Evolutionary conservation across 2,113 vertebrate genomes (phyloP).

Genomic region (Dissostichus mawsoni): DNA sequence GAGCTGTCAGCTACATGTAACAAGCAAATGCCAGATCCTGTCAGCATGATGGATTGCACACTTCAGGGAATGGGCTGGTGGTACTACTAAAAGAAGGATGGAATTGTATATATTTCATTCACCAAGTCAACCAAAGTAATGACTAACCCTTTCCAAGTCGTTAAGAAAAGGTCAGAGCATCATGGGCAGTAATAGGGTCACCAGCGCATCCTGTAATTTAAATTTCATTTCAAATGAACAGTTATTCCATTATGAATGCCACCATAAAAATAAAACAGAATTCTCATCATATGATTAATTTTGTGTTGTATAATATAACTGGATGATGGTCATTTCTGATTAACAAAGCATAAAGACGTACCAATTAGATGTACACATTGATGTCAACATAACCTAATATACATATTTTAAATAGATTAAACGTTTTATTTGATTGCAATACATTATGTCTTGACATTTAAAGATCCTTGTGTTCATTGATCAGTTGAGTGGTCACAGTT

Average conservation of each 20-base stretch:
- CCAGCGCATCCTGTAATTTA: constrained; percentile 41
- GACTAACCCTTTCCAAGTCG: constrained; percentile 43
- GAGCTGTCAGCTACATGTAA: constrained; percentile 50
- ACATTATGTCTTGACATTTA: constrained; percentile 49
- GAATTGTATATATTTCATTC: constrained; percentile 55
- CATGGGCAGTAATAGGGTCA: constrained; percentile 11
- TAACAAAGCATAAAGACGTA: no score
- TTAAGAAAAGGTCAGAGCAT: constrained; percentile 62
- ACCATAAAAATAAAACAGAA: background rate
- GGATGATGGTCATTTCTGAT: background rate
- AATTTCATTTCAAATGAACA: constrained; percentile 33
- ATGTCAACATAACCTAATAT: background rate
- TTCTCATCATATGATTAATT: background rate
- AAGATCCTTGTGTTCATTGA: constrained; percentile 48
- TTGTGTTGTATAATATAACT: background rate
- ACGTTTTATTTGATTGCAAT: constrained; percentile 37
- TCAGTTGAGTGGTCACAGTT: constrained; percentile 25
- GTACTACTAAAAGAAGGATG: constrained; percentile 16
- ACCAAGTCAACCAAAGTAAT: constrained; percentile 53
- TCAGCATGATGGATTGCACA: constrained; percentile 61
- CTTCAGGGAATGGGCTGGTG: constrained; percentile 25
- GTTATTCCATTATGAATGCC: background rate
- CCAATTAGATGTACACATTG: background rate
- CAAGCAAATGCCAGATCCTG: constrained; percentile 39
- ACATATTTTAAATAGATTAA: background rate